Base-by-base conservation (phyloP, 1,140 invertebrate genomes). In the Elysia chlorotica region DNA sequence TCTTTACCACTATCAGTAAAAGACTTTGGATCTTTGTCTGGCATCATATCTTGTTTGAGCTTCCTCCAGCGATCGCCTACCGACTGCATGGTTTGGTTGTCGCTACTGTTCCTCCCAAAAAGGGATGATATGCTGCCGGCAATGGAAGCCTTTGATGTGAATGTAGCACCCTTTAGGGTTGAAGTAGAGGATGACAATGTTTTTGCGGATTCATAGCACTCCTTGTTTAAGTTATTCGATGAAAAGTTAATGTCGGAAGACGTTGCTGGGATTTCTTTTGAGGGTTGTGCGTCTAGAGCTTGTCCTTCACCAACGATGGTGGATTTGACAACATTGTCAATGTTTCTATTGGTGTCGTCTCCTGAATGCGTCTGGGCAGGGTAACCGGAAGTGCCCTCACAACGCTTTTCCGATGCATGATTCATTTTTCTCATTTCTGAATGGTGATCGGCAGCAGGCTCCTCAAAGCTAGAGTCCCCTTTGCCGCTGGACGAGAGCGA, bases 1-100 rank as follows among this genome's bases (percentile, higher is more conserved):
- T 6, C 28, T 10, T 23, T 35, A 4, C 28, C 48, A n/a, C 3
- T 30, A 3, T 17, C 2, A 69, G 48, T 69, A 2, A n/a, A 19
- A 17, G 65, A 66, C 19, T 30, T 5, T 1, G 28, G 10, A 3
- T 53, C 65, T 30, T 53, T 41, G 23, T 69, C 66, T 36, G 66
- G 53, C 2, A 57, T 6, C 23, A 69, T 69, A 6, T 33, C 31
- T 36, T 69, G 25, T 57, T 35, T 56, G 21, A 69, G 31, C 28
- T 57, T 69, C 2, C 66, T 28, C 66, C 66, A 69, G n/a, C 35
- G 31, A 6, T 69, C 66, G 28, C 66, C 41, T n/a, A 69, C 48
- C 6, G 65, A 67, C 1, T 31, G 65, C 30, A 1, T 23, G 41
- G 28, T 23, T 23, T 23, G 28, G 35, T 37, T 65, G 62, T 14